Evolutionary conservation across 2,888 invertebrate species (phyloP), one percentile per base, ranked within the genome.

Genomic region (Desoria tigrina): DNA sequence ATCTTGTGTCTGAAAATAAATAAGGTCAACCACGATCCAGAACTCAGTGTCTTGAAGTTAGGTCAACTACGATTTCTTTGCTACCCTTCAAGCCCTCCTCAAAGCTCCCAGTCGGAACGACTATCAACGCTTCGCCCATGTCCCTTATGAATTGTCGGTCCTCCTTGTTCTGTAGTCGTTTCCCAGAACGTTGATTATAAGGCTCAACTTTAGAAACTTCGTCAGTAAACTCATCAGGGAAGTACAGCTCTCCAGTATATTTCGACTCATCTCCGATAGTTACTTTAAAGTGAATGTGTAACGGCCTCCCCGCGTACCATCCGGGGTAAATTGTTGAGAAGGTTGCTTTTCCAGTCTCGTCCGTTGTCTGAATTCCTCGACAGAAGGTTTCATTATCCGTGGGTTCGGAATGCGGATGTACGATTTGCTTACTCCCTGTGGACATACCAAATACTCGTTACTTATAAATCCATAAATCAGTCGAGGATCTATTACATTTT

Each of bases 321-420:
- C 69, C 72, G 21, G 72, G 72, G 24, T 65, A 70, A 54, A 72
- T 62, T 6, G 72, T 72, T 28, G 57, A 55, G 39, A 72, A 70
- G 0, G 2, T 42, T 7, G 61, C 69, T 39, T 56, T 60, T n/a
- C 72, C 72, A 23, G 66, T 23, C 1, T 59, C 51, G 18, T 69
- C 61, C 2, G 72, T 72, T n/a, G 42, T 7, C 42, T 72, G 72
- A 53, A 72, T 66, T 16, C 72, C 72, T n/a, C 72, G 64, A 16
- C 68, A 45, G 50, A 70, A 72, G 9, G 28, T 68, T 2, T 65
- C 53, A 16, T 57, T 42, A 23, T 72, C 72, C 0, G 72, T 70
- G 1, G 69, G 72, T 18, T 68, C 68, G 2, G 66, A 60, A 24
- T 69, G 69, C 7, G 39, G 59, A 2, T 64, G 63, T 11, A 63